Base-by-base conservation (phyloP, 2,888 invertebrate species). In the Ametastegia equiseti region DNA sequence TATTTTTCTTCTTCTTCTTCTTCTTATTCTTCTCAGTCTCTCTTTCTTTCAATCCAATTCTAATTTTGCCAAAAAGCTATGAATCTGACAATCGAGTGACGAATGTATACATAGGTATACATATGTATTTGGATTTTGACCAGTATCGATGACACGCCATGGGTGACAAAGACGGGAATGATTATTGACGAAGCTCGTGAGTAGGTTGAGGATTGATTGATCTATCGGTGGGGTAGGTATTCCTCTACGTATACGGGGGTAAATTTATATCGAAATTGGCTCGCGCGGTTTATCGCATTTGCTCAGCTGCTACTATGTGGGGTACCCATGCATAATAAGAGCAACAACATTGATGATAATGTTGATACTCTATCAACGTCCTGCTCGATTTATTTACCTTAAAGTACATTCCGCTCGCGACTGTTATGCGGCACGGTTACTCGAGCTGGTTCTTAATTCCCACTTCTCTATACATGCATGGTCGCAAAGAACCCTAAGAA, bases 261-360 rank as follows among this genome's bases (percentile, higher is more conserved):
- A 54, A 75, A 75, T 33, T 75, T 75, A 54, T 71, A 71, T 71
- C 45, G 71, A 71, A 71, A 54, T 75, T 50, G 73, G 33, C 54
- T 33, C n/a, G 54, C 54, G 36, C n/a, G 54, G 73, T 54, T 75
- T 75, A 75, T 75, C 73, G 73, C 73, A 75, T 75, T 75, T 75
- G 36, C 73, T 75, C 73, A 75, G 73, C 73, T 75, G 71, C 23
- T 60, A n/a, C n/a, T n/a, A n/a, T n/a, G n/a, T n/a, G n/a, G n/a
- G n/a, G n/a, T n/a, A 1, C 73, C 50, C 23, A 36, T 33, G 54
- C 54, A 75, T 75, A 75, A 50, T 75, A 50, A 54, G 33, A 54
- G n/a, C 13, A 36, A 33, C 33, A 75, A 33, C 19, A 33, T 75
- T 23, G 50, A 73, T 33, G 19, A 50, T 50, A 47, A 54, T n/a